Percentiles rank a stretch among this genome's conserved stretches.
Conservation (phyloP, 64 coral and sea anemone genomes). For the Porites australiensis region DNA sequence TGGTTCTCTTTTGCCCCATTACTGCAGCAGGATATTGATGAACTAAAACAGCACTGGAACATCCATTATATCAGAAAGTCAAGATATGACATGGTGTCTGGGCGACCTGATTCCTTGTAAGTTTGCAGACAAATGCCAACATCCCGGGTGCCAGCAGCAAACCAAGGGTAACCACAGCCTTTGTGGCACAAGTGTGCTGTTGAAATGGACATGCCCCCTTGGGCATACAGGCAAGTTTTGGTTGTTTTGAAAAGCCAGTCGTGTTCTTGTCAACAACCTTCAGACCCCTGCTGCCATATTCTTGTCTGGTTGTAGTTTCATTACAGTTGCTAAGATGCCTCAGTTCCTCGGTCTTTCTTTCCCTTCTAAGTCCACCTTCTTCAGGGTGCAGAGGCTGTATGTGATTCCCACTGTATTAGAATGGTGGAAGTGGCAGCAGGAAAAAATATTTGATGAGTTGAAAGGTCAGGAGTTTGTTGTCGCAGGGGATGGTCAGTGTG, state of each 20-base stretch:
- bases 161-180: not conserved
- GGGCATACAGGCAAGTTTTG: slow-evolving; percentile 1
- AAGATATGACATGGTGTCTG: slow-evolving; percentile 45
- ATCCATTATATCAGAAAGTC: slow-evolving; percentile 23
- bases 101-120: too few species aligned
- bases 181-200: not conserved
- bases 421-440: slow-evolving; percentile 44
- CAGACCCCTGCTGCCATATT: slow-evolving; percentile 33
- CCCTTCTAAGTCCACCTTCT: slow-evolving; percentile 20
- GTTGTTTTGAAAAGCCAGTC: not conserved
- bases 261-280: slow-evolving; percentile 7
- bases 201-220: not conserved
- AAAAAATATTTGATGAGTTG: slow-evolving; percentile 35
- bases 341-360: slow-evolving; percentile 17
- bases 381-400: slow-evolving; percentile 32
- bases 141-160: slow-evolving; percentile 10
- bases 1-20: slow-evolving; percentile 38
- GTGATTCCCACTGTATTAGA: slow-evolving; percentile 17
- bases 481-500: slow-evolving; percentile 14
- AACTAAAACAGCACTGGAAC: not conserved
- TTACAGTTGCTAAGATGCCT: slow-evolving; percentile 20
- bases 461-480: slow-evolving; percentile 3
- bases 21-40: slow-evolving; percentile 12
- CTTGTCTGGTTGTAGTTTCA: slow-evolving; percentile 25
- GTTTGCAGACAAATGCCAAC: slow-evolving; percentile 12